phyloP scores from a whole-genome alignment of 1,140 invertebrate species.

The Argopecten irradians region DNA sequence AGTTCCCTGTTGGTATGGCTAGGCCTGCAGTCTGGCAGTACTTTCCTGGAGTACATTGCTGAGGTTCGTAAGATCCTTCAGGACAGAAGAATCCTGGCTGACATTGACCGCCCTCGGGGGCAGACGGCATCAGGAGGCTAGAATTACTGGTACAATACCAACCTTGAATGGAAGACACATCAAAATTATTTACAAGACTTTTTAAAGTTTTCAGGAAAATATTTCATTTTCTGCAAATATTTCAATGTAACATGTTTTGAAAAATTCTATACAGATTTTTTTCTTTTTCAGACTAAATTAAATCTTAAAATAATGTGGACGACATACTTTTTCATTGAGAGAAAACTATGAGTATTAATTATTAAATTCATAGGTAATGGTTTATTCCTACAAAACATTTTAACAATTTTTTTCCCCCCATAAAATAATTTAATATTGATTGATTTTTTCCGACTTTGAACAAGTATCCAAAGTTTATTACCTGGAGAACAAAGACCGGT shows the following conservation, averaged over 20 bases:
- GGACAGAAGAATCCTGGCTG: constrained; percentile 69
- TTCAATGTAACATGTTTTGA: too few species aligned
- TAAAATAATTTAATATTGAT: too few species aligned
- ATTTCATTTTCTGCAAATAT: background rate
- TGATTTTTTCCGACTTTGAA: background rate
- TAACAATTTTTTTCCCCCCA: too few species aligned
- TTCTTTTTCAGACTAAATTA: too few species aligned
- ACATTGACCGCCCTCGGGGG: constrained; percentile 64
- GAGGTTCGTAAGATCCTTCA: constrained; percentile 59
- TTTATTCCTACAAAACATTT: too few species aligned
- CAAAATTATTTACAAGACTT: too few species aligned
- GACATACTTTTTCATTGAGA: too few species aligned
- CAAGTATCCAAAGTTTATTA: constrained; percentile 40
- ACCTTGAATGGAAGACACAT: constrained; percentile 53
- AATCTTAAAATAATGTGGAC: too few species aligned
- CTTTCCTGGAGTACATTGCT: constrained; percentile 65
- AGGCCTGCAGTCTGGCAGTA: constrained; percentile 67
- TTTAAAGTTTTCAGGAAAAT: background rate
- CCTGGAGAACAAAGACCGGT: constrained; percentile 65
- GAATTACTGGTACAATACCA: constrained; percentile 71
- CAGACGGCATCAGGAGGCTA: constrained; percentile 56
- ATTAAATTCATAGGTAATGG: too few species aligned
- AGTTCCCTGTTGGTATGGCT: constrained; percentile 61
- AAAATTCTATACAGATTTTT: too few species aligned
- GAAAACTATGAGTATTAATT: too few species aligned